Evolutionary conservation across 2,888 invertebrate species (phyloP).

Genomic region (Plebejus argus): DNA sequence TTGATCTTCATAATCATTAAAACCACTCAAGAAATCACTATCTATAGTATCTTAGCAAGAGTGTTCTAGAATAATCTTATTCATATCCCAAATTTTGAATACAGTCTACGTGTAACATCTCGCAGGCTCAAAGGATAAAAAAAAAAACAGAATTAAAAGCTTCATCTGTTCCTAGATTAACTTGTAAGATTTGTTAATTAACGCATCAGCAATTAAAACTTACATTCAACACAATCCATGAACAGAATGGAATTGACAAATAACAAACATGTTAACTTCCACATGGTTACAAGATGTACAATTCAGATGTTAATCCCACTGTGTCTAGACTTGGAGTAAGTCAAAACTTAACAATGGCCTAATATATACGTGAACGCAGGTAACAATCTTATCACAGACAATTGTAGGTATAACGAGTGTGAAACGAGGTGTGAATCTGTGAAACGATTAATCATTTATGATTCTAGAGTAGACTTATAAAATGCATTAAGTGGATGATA

Average conservation of each 20-base stretch:
- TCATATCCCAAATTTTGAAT: too few relatives aligned
- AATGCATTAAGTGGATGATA: too few relatives aligned
- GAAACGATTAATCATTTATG: neutral
- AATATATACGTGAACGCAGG: neutral
- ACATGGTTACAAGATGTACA: neutral
- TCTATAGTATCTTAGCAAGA: too few relatives aligned
- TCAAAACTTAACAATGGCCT: neutral
- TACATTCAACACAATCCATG: neutral
- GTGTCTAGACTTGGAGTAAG: neutral
- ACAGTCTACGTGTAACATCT: too few relatives aligned
- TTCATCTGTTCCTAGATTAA: too few relatives aligned
- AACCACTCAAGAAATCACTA: too few relatives aligned
- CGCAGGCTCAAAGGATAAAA: too few relatives aligned
- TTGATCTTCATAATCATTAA: too few relatives aligned
- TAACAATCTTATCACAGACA: neutral
- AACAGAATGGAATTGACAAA: neutral
- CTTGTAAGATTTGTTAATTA: too few relatives aligned
- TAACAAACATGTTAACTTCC: neutral
- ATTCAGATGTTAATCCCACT: neutral
- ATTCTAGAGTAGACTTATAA: neutral
- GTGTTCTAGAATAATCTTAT: too few relatives aligned
- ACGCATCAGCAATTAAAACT: neutral
- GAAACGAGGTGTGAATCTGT: neutral
- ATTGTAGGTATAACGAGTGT: neutral
- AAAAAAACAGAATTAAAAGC: too few relatives aligned